A percentile compares a stretch with the other conserved stretches of the same genome.
Evolutionary conservation across 1,140 invertebrate species (phyloP).

Genomic region (Drosophila ogumai): DNA sequence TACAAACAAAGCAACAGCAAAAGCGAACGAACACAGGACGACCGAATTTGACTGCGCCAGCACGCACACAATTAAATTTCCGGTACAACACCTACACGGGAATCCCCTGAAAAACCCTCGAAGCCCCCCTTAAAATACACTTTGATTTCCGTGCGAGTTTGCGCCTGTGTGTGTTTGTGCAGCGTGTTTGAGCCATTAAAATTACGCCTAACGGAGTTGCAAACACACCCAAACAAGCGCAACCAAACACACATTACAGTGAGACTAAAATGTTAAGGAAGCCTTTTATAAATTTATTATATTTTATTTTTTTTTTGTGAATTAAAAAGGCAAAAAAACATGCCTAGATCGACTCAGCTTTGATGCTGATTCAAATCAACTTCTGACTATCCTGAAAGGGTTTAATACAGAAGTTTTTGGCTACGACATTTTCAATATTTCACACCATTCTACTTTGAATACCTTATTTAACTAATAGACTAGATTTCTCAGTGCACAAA

Average conservation of each 20-base stretch:
- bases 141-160: conserved; percentile 66
- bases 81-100: conserved; percentile 67
- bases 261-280: background rate
- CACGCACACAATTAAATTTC: conserved; percentile 84
- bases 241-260: conserved; percentile 37
- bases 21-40: conserved; percentile 21
- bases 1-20: conserved; percentile 60
- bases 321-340: background rate
- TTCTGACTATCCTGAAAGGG: too few relatives aligned
- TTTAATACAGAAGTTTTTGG: background rate
- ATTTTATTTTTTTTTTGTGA: background rate
- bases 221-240: conserved; percentile 53
- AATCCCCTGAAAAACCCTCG: conserved; percentile 16
- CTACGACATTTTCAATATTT: background rate
- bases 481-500: conserved; percentile 19
- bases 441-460: background rate
- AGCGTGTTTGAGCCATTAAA: conserved; percentile 80
- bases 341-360: too few relatives aligned
- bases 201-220: conserved; percentile 73
- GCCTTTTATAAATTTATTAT: background rate
- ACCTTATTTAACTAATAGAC: background rate
- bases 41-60: conserved; percentile 71
- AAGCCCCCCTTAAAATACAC: conserved; percentile 52
- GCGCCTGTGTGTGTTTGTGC: conserved; percentile 20
- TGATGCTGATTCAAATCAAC: too few relatives aligned